Conservation (phyloP, 2,113 vertebrate species). For the Rhabdomys dilectus region DNA sequence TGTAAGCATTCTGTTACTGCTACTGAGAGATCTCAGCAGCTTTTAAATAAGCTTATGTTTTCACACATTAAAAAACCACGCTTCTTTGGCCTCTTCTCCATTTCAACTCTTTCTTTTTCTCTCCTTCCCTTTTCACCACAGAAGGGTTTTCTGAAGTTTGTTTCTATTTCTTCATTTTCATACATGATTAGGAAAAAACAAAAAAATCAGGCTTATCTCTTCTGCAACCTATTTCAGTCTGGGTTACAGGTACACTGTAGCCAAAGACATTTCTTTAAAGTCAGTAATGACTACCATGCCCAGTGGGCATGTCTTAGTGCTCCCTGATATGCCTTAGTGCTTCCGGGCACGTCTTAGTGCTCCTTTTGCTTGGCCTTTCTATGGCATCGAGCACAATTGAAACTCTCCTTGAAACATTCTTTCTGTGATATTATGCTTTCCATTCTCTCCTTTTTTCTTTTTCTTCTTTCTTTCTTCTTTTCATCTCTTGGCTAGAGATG, state of each 20-base stretch:
- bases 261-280: not conserved
- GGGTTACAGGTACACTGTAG: not conserved
- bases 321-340: too few relatives aligned
- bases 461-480: not conserved
- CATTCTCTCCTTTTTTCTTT: not conserved
- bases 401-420: conserved; percentile 9
- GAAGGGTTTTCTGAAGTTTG: not conserved
- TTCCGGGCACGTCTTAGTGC: not conserved
- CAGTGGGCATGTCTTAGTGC: not conserved
- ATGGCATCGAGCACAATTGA: not conserved
- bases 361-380: not conserved
- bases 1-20: not conserved
- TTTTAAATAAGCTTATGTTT: conserved; percentile 14
- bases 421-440: not conserved
- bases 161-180: not conserved
- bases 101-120: conserved; percentile 10
- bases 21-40: not conserved
- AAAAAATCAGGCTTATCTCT: not conserved
- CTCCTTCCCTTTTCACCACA: not conserved
- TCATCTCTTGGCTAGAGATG: not conserved
- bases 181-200: not conserved
- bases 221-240: not conserved
- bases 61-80: not conserved
- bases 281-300: not conserved
- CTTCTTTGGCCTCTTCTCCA: not conserved